Conservation (phyloP, 2,888 invertebrate species). For the Dryococelus australis region DNA sequence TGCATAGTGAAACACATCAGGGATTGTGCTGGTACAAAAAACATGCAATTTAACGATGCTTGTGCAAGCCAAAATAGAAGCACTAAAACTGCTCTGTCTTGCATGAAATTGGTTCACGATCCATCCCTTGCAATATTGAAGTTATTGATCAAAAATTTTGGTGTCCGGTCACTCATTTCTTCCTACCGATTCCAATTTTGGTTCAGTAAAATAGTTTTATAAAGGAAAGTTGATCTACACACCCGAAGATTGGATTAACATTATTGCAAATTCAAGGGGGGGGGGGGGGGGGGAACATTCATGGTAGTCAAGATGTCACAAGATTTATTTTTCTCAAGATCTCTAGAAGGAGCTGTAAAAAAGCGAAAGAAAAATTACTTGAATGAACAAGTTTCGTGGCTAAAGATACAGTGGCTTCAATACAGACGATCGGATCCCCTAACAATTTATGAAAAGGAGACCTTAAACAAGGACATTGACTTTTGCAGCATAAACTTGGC, state of each 20-base stretch:
- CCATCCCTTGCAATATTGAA: too few species aligned
- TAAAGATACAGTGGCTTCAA: not conserved
- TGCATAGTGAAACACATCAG: not conserved
- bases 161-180: not conserved
- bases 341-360: not conserved
- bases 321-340: not conserved
- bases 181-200: not conserved
- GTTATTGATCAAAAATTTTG: not conserved
- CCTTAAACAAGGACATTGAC: not conserved
- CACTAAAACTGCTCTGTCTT: not conserved
- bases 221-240: not conserved
- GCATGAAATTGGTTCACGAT: not conserved
- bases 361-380: not conserved
- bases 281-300: not conserved
- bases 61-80: not conserved
- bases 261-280: constrained; percentile 3
- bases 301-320: not conserved
- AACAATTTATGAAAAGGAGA: not conserved
- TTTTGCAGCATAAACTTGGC: not conserved
- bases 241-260: not conserved
- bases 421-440: not conserved
- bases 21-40: constrained; percentile 9
- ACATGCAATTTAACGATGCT: not conserved
- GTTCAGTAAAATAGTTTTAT: not conserved
- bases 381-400: not conserved